Evolutionary conservation across 2,797 vertebrate genomes (phyloP).

Genomic region (Pampus argenteus): DNA sequence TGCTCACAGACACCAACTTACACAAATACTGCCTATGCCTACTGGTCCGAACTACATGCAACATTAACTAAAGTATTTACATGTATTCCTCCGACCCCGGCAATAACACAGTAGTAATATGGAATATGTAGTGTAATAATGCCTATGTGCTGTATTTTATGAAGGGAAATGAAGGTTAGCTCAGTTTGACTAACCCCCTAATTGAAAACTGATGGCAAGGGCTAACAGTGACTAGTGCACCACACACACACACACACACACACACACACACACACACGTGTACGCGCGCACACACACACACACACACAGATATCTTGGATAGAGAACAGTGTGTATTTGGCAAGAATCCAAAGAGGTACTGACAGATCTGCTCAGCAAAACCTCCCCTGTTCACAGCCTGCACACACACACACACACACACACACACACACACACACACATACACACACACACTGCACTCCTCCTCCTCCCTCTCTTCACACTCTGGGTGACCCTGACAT

Average conservation of each 20-base stretch:
- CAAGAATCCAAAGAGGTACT: slow-evolving; percentile 70
- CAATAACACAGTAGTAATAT: slow-evolving; percentile 28
- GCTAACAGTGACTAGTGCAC: slow-evolving; percentile 45
- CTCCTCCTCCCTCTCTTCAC: slow-evolving; percentile 70
- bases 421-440: slow-evolving; percentile 33
- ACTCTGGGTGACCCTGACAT: slow-evolving; percentile 84
- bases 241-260: slow-evolving; percentile 26
- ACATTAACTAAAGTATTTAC: background rate
- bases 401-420: slow-evolving; percentile 22
- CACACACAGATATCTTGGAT: slow-evolving; percentile 16
- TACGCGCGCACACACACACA: slow-evolving; percentile 17
- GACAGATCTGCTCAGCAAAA: slow-evolving; percentile 73
- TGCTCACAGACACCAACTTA: background rate
- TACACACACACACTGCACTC: slow-evolving; percentile 25
- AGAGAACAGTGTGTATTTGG: slow-evolving; percentile 57
- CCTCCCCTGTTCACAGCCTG: slow-evolving; percentile 46
- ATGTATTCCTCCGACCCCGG: background rate
- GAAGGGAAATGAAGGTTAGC: slow-evolving; percentile 55
- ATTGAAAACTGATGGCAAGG: slow-evolving; percentile 72
- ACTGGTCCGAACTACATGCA: background rate
- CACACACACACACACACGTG: slow-evolving; percentile 19
- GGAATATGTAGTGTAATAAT: slow-evolving; percentile 13
- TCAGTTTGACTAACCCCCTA: slow-evolving; percentile 64
- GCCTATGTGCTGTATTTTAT: slow-evolving; percentile 26
- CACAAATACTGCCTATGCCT: background rate